phyloP scores from a whole-genome alignment of 2,797 vertebrate genomes.

The Sebastes cheni region DNA sequence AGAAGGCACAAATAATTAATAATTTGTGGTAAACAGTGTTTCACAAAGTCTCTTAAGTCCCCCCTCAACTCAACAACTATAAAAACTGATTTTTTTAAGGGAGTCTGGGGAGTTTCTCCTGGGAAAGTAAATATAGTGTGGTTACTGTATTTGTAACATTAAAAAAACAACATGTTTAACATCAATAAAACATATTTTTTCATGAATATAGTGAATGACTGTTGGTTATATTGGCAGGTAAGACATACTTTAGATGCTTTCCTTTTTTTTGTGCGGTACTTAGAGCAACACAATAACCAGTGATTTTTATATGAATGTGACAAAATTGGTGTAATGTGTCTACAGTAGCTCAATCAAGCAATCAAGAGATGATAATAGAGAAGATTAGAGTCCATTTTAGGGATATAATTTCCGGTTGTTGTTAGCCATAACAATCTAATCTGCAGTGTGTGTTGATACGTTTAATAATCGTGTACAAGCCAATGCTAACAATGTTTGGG shows the following conservation, averaged over 20 bases:
- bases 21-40: not conserved
- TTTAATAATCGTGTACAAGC: not conserved
- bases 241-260: not conserved
- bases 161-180: too few species aligned
- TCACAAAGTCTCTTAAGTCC: not conserved
- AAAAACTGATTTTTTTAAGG: not conserved
- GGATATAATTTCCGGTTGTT: not conserved
- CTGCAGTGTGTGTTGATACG: not conserved
- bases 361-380: not conserved
- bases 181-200: too few species aligned
- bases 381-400: not conserved
- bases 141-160: too few species aligned
- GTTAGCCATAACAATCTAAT: too few species aligned
- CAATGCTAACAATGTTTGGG: too few species aligned
- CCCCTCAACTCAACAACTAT: not conserved
- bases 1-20: not conserved
- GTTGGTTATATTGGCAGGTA: not conserved
- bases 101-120: too few species aligned
- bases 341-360: not conserved
- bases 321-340: not conserved
- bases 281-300: not conserved
- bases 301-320: not conserved
- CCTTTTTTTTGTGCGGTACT: too few species aligned
- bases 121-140: too few species aligned
- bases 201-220: too few species aligned